phyloP scores from a whole-genome alignment of 1,140 invertebrate genomes.

The Drosophila arizonae region DNA sequence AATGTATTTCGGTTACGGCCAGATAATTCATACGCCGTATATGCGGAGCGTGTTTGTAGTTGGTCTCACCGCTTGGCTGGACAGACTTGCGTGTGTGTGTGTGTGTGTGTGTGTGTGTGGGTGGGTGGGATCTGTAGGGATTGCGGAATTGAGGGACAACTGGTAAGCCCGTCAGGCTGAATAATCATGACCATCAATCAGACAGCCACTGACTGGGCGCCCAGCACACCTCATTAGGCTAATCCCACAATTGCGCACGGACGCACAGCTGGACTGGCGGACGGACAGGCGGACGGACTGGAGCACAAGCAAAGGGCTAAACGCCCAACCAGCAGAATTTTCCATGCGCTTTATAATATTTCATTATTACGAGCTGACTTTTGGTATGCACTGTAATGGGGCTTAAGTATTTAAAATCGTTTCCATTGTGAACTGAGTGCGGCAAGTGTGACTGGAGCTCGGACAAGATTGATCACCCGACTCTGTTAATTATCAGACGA shows the following conservation, averaged over 20 bases:
- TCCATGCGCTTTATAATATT: slow-evolving; percentile 66
- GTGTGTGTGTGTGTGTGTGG: not conserved
- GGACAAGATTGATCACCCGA: slow-evolving; percentile 38
- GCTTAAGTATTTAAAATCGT: slow-evolving; percentile 59
- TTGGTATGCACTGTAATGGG: slow-evolving; percentile 50
- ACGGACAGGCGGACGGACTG: slow-evolving; percentile 2
- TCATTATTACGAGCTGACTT: slow-evolving; percentile 72
- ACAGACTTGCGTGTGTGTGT: not conserved
- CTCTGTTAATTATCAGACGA: slow-evolving; percentile 40
- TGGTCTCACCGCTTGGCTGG: slow-evolving; percentile 11
- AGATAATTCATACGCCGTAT: slow-evolving; percentile 49
- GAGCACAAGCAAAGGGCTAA: slow-evolving; percentile 20
- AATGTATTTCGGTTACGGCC: slow-evolving; percentile 65
- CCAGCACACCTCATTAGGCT: slow-evolving; percentile 76
- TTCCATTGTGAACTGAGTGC: slow-evolving; percentile 10
- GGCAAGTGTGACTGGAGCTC: slow-evolving; percentile 1
- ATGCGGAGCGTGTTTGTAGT: slow-evolving; percentile 19
- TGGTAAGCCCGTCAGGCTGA: slow-evolving; percentile 69
- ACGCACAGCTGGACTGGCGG: slow-evolving; percentile 45
- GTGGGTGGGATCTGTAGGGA: not conserved
- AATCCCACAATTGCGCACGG: slow-evolving; percentile 76
- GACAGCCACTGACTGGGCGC: slow-evolving; percentile 41
- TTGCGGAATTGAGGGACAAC: slow-evolving; percentile 22
- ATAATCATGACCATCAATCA: slow-evolving; percentile 79
- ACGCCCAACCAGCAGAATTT: slow-evolving; percentile 54